These are phyloP conservation scores for Apantesis nais DNA, from an alignment of 2,888 invertebrate genomes.

Conservation along the genomic window DNA sequence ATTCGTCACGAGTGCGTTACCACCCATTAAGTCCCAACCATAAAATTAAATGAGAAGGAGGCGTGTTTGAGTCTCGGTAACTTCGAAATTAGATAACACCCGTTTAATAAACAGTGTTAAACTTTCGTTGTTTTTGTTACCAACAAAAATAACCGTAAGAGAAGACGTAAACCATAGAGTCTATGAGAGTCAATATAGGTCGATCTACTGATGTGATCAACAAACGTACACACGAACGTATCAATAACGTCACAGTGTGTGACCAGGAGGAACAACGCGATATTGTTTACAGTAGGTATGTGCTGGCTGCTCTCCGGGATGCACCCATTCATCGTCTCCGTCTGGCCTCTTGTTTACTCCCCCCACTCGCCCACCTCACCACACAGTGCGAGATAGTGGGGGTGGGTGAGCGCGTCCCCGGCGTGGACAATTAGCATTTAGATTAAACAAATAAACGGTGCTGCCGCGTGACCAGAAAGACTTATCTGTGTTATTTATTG, in stretches of 20 bases:
- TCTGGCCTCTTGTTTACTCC: conserved; percentile 18
- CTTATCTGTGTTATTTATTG: conserved; percentile 69
- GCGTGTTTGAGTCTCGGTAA: background rate
- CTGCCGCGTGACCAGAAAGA: conserved; percentile 67
- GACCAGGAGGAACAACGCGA: conserved; percentile 12
- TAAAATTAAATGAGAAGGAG: background rate
- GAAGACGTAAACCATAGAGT: background rate
- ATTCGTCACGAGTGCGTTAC: background rate
- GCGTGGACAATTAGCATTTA: conserved; percentile 76
- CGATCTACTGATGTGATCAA: background rate
- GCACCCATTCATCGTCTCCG: conserved; percentile 47
- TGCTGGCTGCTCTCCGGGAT: conserved; percentile 33
- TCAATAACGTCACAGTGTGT: conserved; percentile 5
- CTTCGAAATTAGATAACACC: background rate
- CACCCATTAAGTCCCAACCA: background rate
- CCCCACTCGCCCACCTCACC: conserved; percentile 19
- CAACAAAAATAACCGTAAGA: background rate
- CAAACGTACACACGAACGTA: background rate
- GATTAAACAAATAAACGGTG: conserved; percentile 79
- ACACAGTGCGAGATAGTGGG: conserved; percentile 8
- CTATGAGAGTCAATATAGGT: background rate
- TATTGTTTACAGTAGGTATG: conserved; percentile 39
- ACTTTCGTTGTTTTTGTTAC: background rate
- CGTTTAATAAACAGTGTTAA: background rate
- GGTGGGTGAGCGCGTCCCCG: conserved; percentile 43